Evolutionary conservation across 2,113 vertebrate species (phyloP).

Genomic region (Grantiella picta): DNA sequence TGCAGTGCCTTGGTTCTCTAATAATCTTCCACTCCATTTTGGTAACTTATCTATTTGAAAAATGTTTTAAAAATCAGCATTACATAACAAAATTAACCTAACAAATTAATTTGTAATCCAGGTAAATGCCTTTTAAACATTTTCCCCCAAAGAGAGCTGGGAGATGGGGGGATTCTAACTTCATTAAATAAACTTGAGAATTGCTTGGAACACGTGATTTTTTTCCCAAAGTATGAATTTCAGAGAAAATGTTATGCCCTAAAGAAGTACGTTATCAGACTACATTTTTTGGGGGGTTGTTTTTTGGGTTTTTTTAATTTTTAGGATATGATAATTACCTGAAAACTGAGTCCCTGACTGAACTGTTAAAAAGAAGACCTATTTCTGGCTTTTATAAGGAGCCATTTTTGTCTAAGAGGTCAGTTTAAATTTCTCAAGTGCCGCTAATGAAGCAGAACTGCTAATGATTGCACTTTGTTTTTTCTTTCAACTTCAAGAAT

Average conservation of each 20-base stretch:
- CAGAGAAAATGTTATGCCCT: background rate
- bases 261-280: background rate
- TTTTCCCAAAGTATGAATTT: background rate
- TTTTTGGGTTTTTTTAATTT: background rate
- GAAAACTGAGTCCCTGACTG: background rate
- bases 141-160: background rate
- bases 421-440: background rate
- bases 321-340: background rate
- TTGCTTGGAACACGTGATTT: background rate
- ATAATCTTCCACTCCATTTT: background rate
- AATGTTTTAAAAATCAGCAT: background rate
- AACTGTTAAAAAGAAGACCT: background rate
- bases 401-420: background rate
- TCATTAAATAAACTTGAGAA: background rate
- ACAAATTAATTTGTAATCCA: background rate
- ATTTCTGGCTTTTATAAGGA: background rate
- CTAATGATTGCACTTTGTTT: background rate
- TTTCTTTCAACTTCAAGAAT: background rate
- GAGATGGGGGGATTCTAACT: background rate
- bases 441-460: background rate
- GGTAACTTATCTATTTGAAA: background rate
- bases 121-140: background rate
- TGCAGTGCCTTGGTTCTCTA: background rate
- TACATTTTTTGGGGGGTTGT: accelerated
- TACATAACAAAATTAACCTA: background rate